Evolutionary conservation across 2,888 invertebrate genomes (phyloP), one percentile per base, ranked within the genome.

Genomic region (Perizoma affinitatum): DNA sequence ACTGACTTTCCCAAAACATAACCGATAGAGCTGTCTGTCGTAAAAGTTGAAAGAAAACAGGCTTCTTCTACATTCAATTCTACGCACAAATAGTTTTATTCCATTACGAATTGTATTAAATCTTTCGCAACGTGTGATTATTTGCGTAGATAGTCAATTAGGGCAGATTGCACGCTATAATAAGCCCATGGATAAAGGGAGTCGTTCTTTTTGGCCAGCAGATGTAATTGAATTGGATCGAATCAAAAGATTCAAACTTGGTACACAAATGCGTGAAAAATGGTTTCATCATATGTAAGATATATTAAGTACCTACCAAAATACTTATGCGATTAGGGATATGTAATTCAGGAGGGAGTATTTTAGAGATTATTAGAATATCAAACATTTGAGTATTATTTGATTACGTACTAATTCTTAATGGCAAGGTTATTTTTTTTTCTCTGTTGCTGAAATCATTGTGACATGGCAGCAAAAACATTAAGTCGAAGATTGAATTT

Each of bases 1-100:
- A 3, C 22, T 22, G n/a, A 6, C 4, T 9, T 42, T 42, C n/a
- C 5, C 42, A 42, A 42, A 42, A 22, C 22, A 22, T 22, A 22
- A 2, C 22, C 22, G 22, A 22, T 22, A 22, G 22, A 38, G 38
- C 38, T 6, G 5, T 38, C n/a, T 1, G 51, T 66, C 66, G 51
- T 70, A 69, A 73, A 61, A 67, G 22, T 69, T 81, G 81, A 84
- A 74, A 81, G 69, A 76, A 82, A 83, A 76, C 84, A 83, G 78
- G 66, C 68, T 67, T 62, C 74, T 65, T 46, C 62, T 61, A 70
- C 71, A 69, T 66, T 48, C 22, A 22, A 22, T 22, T 22, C 22
- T 22, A 22, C 58, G 56, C 58, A 61, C 64, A 75, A 73, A 66
- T 71, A 68, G 67, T 69, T 69, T 47, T 9, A 68, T 68, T 79